Evolutionary conservation across 2,888 invertebrate genomes (phyloP).

Genomic region (Papilio elwesi): DNA sequence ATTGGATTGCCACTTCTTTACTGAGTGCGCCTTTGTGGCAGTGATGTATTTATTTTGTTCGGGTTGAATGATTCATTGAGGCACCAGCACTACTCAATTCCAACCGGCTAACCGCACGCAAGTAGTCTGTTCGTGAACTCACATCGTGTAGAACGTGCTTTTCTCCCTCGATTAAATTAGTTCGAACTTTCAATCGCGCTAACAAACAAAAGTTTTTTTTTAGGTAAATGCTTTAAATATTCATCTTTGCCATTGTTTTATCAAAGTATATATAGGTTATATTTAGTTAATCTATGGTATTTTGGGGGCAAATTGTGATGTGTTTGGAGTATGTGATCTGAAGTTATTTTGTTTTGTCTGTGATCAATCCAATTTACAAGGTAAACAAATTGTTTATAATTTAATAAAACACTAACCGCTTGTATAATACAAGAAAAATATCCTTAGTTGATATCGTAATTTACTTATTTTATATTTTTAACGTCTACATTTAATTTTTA

Average conservation of each 20-base stretch:
- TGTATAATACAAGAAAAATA: not conserved
- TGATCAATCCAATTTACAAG: constrained; percentile 31
- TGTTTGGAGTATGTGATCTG: constrained; percentile 15
- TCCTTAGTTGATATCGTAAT: not conserved
- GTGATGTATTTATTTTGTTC: constrained; percentile 22
- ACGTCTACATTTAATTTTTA: too few relatives aligned
- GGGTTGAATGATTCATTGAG: constrained; percentile 35
- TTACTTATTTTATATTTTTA: not conserved
- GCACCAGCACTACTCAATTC: not conserved
- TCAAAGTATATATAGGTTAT: not conserved
- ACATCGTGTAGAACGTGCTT: constrained; percentile 19
- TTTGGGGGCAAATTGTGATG: constrained; percentile 26
- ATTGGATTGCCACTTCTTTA: constrained; percentile 7
- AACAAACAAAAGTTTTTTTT: not conserved
- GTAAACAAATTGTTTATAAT: constrained; percentile 32
- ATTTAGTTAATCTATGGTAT: not conserved
- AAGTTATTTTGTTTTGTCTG: constrained; percentile 22
- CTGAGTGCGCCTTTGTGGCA: constrained; percentile 5
- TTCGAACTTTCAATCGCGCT: constrained; percentile 2
- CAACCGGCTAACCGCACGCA: not conserved
- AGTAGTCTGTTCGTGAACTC: constrained; percentile 31
- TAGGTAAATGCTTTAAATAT: not conserved
- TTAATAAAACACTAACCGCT: not conserved
- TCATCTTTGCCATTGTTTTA: not conserved
- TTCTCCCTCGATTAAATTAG: not conserved